phyloP scores from a whole-genome alignment of 2,797 vertebrate genomes.

The Loris lydekkerianus region DNA sequence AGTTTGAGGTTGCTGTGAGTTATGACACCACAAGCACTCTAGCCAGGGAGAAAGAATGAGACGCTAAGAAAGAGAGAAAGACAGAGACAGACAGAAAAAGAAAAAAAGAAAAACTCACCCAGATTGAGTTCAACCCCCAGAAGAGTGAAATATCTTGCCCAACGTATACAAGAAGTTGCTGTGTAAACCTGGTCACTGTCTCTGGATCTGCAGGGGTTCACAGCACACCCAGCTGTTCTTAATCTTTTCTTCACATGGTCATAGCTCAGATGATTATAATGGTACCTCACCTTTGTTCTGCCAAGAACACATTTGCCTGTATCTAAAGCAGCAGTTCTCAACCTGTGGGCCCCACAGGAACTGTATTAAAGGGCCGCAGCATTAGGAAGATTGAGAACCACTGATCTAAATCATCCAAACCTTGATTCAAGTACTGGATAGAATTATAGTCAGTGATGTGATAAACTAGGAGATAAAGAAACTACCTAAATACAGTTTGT shows the following conservation, averaged over 20 bases:
- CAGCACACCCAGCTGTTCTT: no score
- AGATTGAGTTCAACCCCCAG: background rate
- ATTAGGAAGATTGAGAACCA: no score
- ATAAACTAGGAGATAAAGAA: background rate
- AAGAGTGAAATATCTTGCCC: background rate
- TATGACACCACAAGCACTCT: no score
- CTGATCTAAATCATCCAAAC: background rate
- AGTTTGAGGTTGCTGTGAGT: no score
- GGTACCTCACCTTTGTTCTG: background rate
- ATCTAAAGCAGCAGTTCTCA: background rate
- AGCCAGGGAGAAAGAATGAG: no score
- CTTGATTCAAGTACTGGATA: background rate
- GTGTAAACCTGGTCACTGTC: no score
- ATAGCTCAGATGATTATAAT: background rate
- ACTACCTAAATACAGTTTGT: background rate
- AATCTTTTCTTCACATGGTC: background rate
- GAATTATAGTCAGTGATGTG: background rate
- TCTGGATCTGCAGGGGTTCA: background rate
- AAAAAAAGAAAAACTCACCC: background rate
- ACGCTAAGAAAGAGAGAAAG: no score
- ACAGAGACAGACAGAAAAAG: background rate
- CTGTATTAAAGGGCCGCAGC: no score
- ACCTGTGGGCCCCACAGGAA: no score
- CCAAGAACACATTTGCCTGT: background rate
- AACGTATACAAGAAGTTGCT: background rate